These are phyloP conservation scores for Meloidogyne floridensis DNA, from an alignment of 1,140 invertebrate species.

Conservation along the genomic window DNA sequence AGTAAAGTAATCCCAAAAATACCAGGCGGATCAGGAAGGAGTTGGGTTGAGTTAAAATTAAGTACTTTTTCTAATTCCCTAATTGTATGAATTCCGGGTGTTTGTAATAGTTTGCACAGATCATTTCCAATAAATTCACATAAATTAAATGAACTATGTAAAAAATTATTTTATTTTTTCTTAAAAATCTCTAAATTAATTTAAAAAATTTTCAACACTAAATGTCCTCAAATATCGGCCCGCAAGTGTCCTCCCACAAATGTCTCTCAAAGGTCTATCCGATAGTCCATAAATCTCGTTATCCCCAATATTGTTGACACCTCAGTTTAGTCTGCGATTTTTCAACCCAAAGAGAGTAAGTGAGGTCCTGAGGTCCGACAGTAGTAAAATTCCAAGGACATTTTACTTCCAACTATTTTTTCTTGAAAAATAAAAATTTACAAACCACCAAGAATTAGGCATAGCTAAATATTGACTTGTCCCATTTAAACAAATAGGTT, in stretches of 20 bases:
- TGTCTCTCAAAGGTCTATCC: too few relatives aligned
- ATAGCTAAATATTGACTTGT: constrained; percentile 52
- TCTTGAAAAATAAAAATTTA: too few relatives aligned
- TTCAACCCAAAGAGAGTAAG: too few relatives aligned
- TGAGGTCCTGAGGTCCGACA: too few relatives aligned
- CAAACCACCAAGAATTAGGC: constrained; percentile 50
- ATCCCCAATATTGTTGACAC: too few relatives aligned
- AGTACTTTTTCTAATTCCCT: constrained; percentile 51
- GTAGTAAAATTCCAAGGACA: too few relatives aligned
- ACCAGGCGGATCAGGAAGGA: constrained; percentile 49
- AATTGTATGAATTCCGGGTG: constrained; percentile 52
- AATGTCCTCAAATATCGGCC: too few relatives aligned
- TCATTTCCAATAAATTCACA: constrained; percentile 53
- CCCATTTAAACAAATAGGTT: constrained; percentile 50
- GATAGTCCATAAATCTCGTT: too few relatives aligned
- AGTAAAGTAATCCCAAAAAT: constrained; percentile 55
- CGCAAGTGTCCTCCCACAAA: too few relatives aligned
- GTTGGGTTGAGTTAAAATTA: constrained; percentile 49
- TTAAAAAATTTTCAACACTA: too few relatives aligned
- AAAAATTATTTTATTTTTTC: constrained; percentile 26
- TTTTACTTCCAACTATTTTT: too few relatives aligned
- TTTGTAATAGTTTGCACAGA: constrained; percentile 48
- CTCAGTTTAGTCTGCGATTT: too few relatives aligned
- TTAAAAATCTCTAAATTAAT: not conserved
- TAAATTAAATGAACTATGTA: constrained; percentile 46